A percentile compares a stretch with the other conserved stretches of the same genome.
These are phyloP conservation scores for Drosophila cardini DNA, from an alignment of 1,140 invertebrate species.

Conservation along the genomic window DNA sequence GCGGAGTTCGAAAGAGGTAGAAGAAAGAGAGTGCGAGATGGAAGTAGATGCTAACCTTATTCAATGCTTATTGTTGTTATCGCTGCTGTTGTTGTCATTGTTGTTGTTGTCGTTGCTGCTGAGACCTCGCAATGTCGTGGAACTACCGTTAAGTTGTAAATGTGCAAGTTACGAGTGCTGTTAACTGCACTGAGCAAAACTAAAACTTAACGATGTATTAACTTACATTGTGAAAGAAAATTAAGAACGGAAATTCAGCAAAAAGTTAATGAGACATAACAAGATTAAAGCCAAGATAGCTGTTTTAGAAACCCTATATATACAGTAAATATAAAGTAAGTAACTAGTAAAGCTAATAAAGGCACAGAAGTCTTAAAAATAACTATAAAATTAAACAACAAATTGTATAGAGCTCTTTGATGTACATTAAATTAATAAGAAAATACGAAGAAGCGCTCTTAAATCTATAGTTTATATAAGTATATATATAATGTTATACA, in stretches of 20 bases:
- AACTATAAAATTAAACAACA: no score
- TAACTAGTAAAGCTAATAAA: no score
- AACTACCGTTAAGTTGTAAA: conserved; percentile 63
- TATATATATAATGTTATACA: no score
- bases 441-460: no score
- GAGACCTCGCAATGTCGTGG: conserved; percentile 66
- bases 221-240: neutral
- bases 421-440: no score
- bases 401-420: no score
- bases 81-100: conserved; percentile 29
- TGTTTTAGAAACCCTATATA: neutral
- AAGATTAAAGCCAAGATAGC: neutral
- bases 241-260: conserved; percentile 3
- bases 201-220: conserved; percentile 10
- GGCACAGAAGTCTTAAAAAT: no score
- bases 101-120: conserved; percentile 33
- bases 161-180: conserved; percentile 54
- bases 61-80: conserved; percentile 71
- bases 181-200: conserved; percentile 57
- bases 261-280: conserved; percentile 13
- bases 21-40: neutral
- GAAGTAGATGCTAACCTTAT: conserved; percentile 66
- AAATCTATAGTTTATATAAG: no score
- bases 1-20: conserved; percentile 1
- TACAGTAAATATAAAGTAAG: no score